Conservation (phyloP, 2,888 invertebrate genomes). For the Tetramorium bicarinatum region DNA sequence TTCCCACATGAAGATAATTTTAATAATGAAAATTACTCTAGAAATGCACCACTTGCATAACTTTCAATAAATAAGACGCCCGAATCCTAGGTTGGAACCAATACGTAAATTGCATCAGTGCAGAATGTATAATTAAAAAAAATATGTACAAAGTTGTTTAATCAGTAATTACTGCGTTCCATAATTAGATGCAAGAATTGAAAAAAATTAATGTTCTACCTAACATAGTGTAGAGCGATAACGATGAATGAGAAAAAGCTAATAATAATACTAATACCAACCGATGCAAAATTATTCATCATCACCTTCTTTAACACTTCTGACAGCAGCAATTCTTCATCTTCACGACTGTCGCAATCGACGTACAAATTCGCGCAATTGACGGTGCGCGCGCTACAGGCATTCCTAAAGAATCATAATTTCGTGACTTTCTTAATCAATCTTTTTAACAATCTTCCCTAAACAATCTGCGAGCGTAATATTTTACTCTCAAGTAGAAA, state of each 20-base stretch:
- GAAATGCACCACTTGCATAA: not conserved
- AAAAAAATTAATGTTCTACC: not conserved
- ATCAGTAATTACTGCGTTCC: not conserved
- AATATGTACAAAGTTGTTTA: not conserved
- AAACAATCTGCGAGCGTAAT: not conserved
- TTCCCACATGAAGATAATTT: not conserved
- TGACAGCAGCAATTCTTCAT: not conserved
- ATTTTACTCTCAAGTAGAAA: not conserved
- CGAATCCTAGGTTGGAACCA: not conserved
- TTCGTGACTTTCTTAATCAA: no score
- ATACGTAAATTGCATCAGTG: not conserved
- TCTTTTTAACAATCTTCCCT: not conserved
- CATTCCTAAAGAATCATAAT: not conserved
- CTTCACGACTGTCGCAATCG: not conserved
- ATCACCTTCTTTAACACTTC: not conserved
- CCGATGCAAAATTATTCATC: slow-evolving; percentile 38
- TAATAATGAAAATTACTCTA: slow-evolving; percentile 6
- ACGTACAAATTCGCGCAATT: slow-evolving; percentile 1
- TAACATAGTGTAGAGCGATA: not conserved
- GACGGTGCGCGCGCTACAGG: not conserved
- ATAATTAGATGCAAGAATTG: slow-evolving; percentile 4
- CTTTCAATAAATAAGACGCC: not conserved
- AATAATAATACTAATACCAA: not conserved
- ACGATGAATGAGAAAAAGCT: slow-evolving; percentile 16
- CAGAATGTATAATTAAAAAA: not conserved